Base-by-base conservation (phyloP, 2,888 invertebrate species). In the Stenurella melanura region DNA sequence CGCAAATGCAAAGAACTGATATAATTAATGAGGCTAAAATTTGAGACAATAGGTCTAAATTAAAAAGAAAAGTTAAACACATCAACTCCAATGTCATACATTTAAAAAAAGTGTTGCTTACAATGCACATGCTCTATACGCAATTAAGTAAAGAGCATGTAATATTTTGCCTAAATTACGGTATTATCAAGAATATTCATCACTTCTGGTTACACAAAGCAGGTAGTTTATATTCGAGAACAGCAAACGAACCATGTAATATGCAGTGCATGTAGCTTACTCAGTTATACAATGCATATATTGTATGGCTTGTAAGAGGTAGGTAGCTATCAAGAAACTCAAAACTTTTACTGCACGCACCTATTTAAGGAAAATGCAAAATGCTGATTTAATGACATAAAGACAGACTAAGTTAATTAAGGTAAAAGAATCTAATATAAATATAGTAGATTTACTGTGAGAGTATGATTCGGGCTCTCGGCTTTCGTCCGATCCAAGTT, bases 141-240 rank as follows among this genome's bases (percentile, higher is more conserved):
- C 4, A 4, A 26, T 26, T 26, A 56, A 56, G 56, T 56, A 56
- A 57, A 18, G 57, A 18, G 19, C 4, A 26, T 3, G 21, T 19
- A 50, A 42, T 17, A 21, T 67, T 67, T 54, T 67, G 15, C n/a
- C 42, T 9, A 67, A 42, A 61, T 42, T 50, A 9, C 50, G 17
- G 38, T 38, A 34, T 67, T 67, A 73, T 73, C 73, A 60, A 58
- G 67, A 58, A 67, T 73, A 73, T 67, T 58, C 66, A 73, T 73
- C 42, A 58, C 17, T 72, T 64, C 72, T 21, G 15, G 21, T 26
- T 26, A 21, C 56, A 73, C 34, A 73, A 73, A 73, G 67, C 26
- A 73, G 73, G 73, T 67, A 58, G 56, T 73, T 73, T 73, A 50
- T 67, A 73, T 73, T 67, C 73, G 57, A 63, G 34, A 67, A 34